Conservation (phyloP, 2,113 vertebrate genomes). For the Scortum barcoo region DNA sequence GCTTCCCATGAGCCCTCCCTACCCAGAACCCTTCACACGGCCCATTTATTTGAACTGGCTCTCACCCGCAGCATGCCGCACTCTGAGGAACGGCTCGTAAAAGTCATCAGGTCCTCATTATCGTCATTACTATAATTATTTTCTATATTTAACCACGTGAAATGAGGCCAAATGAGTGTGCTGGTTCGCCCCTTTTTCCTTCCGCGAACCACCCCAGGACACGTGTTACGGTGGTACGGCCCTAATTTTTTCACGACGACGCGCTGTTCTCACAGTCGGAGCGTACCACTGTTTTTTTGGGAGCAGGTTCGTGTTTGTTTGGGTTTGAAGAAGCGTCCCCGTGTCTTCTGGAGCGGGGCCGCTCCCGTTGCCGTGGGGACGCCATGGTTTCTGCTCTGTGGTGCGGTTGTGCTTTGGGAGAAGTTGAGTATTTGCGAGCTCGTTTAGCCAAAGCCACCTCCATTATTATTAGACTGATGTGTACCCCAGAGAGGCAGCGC, state of each 20-base stretch:
- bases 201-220: conserved; percentile 61
- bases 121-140: conserved; percentile 86
- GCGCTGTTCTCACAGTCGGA: conserved; percentile 46
- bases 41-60: conserved; percentile 82
- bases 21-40: conserved; percentile 73
- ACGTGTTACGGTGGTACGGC: conserved; percentile 62
- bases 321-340: conserved; percentile 39
- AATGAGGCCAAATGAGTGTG: conserved; percentile 80
- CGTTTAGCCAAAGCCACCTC: conserved; percentile 66
- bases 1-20: conserved; percentile 70
- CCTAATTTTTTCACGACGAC: conserved; percentile 40
- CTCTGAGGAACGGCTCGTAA: conserved; percentile 69
- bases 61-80: conserved; percentile 72
- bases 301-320: conserved; percentile 60
- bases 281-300: conserved; percentile 47
- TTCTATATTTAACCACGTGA: conserved; percentile 85
- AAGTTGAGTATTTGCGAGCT: conserved; percentile 54
- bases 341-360: conserved; percentile 25
- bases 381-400: conserved; percentile 24
- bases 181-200: conserved; percentile 52
- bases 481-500: conserved; percentile 35
- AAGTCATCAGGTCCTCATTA: conserved; percentile 84
- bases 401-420: conserved; percentile 54
- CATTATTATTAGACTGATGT: conserved; percentile 66
- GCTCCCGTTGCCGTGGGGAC: conserved; percentile 52